Conservation (phyloP, 2,797 vertebrate genomes). For the Pangasius larnaudii region DNA sequence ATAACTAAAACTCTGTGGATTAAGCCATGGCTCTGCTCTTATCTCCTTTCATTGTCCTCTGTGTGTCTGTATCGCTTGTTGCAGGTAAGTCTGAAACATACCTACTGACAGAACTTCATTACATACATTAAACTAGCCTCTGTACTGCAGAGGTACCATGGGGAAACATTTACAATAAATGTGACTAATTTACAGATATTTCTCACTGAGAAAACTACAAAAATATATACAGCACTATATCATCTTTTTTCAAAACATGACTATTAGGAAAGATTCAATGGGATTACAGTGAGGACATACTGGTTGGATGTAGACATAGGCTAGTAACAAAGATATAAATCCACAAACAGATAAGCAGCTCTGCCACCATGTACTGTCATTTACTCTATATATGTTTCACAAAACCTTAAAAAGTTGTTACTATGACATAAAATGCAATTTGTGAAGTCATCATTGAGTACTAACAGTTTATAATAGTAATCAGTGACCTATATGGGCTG, state of each 20-base stretch:
- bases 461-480: neutral
- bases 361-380: neutral
- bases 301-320: too few relatives aligned
- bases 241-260: neutral
- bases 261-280: neutral
- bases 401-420: too few relatives aligned
- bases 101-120: neutral
- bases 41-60: conserved; percentile 31
- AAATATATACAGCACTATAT: neutral
- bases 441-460: neutral
- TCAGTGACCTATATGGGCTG: neutral
- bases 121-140: neutral
- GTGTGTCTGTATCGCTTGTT: conserved; percentile 38
- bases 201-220: neutral
- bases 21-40: conserved; percentile 53
- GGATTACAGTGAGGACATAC: neutral
- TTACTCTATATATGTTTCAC: neutral
- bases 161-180: neutral
- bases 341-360: neutral
- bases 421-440: neutral
- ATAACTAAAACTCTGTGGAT: neutral
- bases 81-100: conserved; percentile 52
- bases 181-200: neutral
- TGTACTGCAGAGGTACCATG: neutral
- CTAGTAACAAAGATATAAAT: neutral